Conservation (phyloP, 2,797 vertebrate genomes). For the Gouania willdenowi region DNA sequence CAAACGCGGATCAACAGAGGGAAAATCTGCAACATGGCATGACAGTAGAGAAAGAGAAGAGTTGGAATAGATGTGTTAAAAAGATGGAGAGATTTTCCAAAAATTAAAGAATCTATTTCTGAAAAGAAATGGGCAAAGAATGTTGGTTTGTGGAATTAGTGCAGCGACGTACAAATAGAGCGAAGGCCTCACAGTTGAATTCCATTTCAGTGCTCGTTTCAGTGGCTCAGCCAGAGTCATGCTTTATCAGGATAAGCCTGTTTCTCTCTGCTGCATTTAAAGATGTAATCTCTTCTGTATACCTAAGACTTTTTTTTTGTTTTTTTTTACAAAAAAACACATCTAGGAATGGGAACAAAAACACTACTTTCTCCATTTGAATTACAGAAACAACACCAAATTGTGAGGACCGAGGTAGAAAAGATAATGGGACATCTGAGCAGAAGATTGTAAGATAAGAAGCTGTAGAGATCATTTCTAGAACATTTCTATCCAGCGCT, state of each 20-base stretch:
- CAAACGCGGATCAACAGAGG: constrained; percentile 50
- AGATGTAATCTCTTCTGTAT: constrained; percentile 46
- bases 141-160: constrained; percentile 56
- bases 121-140: constrained; percentile 42
- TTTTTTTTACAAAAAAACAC: no score
- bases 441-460: neutral
- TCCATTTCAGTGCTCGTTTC: constrained; percentile 29
- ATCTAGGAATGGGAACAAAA: constrained; percentile 12
- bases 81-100: constrained; percentile 44
- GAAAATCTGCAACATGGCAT: constrained; percentile 43
- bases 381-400: constrained; percentile 1
- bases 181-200: constrained; percentile 41
- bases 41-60: constrained; percentile 5
- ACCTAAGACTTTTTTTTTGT: no score
- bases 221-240: constrained; percentile 36
- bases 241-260: constrained; percentile 45
- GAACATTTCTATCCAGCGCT: no score
- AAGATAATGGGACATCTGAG: neutral
- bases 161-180: constrained; percentile 37
- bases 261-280: constrained; percentile 34
- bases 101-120: constrained; percentile 51
- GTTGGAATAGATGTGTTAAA: constrained; percentile 21
- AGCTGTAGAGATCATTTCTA: no score
- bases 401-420: neutral
- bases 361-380: constrained; percentile 1